Base-by-base conservation (phyloP, 2,888 invertebrate genomes). In the Metellina segmentata region DNA sequence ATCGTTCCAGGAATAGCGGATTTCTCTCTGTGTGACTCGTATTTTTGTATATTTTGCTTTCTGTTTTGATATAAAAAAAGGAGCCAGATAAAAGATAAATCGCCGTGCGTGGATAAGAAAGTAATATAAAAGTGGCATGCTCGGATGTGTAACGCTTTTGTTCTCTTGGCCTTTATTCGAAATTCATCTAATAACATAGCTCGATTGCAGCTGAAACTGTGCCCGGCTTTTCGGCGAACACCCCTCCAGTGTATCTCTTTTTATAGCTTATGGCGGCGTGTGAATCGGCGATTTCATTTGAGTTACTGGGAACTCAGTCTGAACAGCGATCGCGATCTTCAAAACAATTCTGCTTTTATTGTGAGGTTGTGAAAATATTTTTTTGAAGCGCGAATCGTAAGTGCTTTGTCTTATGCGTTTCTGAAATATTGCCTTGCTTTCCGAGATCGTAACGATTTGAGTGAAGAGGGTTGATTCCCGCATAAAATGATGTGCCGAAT, bases 91-190 rank as follows among this genome's bases (percentile, higher is more conserved):
- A 71, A 52, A 83, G 20, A 83, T 72, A 83, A 83, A 83, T 72
- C 20, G 81, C 70, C 81, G n/a, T 52, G 20, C 48, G 78, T 19
- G 82, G 51, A 70, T 49, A 70, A 83, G 82, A 49, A 72, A 52
- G 72, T 52, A 72, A 83, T 83, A 72, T 83, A 52, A 71, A 83
- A 83, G 52, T 83, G 72, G 82, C 82, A 70, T 81, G 71, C 34
- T 19, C 8, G 6, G 19, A 72, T 83, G 13, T 83, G 13, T 71
- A 81, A 81, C 51, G 52, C 11, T 72, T 83, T 49, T 20, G 48
- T 51, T 81, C 9, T 7, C 61, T 53, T 61, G 53, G n/a, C 72
- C 61, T 81, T 48, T 71, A 81, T 81, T 81, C 61, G 34, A 70
- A 70, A 81, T 81, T 81, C 70, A 70, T 81, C n/a, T 70, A 81